Percentiles rank a stretch among this genome's conserved stretches.
phyloP scores from a whole-genome alignment of 30 jellyfish, hydroid and myxozoan species.

The Clytia hemisphaerica region DNA sequence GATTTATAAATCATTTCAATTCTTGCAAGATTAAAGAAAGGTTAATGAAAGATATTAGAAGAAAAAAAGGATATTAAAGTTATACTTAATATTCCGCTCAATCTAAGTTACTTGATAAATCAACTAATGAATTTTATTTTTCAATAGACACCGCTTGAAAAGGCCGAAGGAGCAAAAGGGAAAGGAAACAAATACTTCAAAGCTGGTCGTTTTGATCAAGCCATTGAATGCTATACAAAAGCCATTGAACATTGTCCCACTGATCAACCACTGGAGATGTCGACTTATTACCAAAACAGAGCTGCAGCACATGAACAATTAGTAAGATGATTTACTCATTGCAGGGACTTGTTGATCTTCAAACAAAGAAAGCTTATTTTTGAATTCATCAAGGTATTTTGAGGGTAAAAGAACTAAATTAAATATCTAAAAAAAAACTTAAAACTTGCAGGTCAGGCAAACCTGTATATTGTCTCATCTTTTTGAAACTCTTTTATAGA shows the following conservation, averaged over 20 bases:
- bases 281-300: constrained; percentile 86
- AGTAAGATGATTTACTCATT: constrained; percentile 31
- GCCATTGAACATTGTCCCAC: constrained; percentile 64
- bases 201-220: constrained; percentile 78
- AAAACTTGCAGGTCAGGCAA: neutral
- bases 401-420: too few species aligned
- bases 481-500: constrained; percentile 38
- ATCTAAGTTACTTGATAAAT: too few species aligned
- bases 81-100: too few species aligned
- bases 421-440: too few species aligned
- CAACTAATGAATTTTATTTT: too few species aligned
- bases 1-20: too few species aligned
- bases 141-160: constrained; percentile 1
- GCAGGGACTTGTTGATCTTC: too few species aligned
- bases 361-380: too few species aligned
- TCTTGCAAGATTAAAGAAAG: too few species aligned
- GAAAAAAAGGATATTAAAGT: too few species aligned
- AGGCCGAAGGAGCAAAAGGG: constrained; percentile 65
- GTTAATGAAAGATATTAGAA: too few species aligned
- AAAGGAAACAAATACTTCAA: constrained; percentile 86
- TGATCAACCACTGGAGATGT: constrained; percentile 41
- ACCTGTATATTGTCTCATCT: constrained; percentile 10
- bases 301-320: constrained; percentile 96
- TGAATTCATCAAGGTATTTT: too few species aligned
- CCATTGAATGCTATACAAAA: constrained; percentile 77